Conservation (phyloP, 2,113 vertebrate species). For the Nycticebus coucang region DNA sequence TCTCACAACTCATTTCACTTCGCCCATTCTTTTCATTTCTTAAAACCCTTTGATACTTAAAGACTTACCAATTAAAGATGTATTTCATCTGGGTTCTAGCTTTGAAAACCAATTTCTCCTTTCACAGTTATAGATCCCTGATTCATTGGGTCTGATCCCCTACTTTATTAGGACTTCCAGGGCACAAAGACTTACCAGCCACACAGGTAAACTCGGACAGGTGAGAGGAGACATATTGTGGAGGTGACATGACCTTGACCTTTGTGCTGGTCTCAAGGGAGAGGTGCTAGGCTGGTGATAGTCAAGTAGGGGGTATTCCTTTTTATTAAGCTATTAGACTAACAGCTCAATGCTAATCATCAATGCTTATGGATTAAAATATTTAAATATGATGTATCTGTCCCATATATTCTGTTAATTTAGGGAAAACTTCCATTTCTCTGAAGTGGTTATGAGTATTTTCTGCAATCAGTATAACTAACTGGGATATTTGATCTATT, state of each 20-base stretch:
- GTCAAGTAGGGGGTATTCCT: background rate
- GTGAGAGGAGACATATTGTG: background rate
- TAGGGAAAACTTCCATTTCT: slow-evolving; percentile 9
- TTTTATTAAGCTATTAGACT: background rate
- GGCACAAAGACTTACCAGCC: background rate
- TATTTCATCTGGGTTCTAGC: background rate
- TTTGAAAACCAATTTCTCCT: background rate
- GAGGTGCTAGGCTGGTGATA: background rate
- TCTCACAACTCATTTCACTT: background rate
- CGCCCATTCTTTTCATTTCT: background rate
- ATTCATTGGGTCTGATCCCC: fast-evolving
- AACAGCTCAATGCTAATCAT: background rate
- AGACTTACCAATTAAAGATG: background rate
- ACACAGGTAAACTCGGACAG: background rate
- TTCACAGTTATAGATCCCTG: too few species aligned
- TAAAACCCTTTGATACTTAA: background rate
- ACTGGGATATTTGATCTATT: slow-evolving; percentile 65
- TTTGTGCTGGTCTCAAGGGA: background rate
- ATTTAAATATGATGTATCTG: background rate
- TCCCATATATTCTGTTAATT: background rate
- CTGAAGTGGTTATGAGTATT: background rate
- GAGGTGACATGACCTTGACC: background rate
- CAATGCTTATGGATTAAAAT: background rate
- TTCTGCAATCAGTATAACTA: slow-evolving; percentile 66
- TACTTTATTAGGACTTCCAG: background rate